These are phyloP conservation scores for Pollachius pollachius DNA, from an alignment of 2,113 vertebrate species.

Conservation along the genomic window DNA sequence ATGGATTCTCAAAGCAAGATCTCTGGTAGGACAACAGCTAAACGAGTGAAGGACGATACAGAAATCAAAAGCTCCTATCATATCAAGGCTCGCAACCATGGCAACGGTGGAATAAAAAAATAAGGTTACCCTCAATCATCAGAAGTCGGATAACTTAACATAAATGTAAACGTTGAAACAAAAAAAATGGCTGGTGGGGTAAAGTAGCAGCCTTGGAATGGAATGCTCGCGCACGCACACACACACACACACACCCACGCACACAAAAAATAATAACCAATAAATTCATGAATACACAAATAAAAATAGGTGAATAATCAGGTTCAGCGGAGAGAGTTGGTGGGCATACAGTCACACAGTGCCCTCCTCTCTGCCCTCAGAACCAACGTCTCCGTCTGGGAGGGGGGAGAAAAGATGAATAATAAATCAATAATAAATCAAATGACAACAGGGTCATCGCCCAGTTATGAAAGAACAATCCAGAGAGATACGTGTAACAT, in stretches of 20 bases:
- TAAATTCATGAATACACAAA: not conserved
- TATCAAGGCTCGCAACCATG: too few relatives aligned
- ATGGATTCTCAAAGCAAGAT: conserved; percentile 25
- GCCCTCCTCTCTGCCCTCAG: conserved; percentile 87
- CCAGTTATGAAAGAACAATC: not conserved
- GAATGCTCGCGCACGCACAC: not conserved
- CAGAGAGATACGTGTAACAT: too few relatives aligned
- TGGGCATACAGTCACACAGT: conserved; percentile 87
- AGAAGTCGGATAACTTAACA: too few relatives aligned
- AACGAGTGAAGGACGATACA: conserved; percentile 59
- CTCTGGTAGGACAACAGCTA: conserved; percentile 17
- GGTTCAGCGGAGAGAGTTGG: conserved; percentile 75
- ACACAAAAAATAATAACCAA: not conserved
- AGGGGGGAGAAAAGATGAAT: conserved; percentile 20
- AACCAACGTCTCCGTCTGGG: conserved; percentile 88
- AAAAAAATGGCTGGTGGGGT: too few relatives aligned
- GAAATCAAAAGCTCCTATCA: too few relatives aligned
- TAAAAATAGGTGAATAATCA: not conserved
- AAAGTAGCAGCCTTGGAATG: not conserved
- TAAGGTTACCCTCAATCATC: too few relatives aligned
- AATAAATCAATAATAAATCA: not conserved
- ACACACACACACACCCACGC: too few relatives aligned
- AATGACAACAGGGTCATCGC: too few relatives aligned
- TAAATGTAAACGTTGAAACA: too few relatives aligned
- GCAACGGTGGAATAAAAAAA: too few relatives aligned